Evolutionary conservation across 2,797 vertebrate species (phyloP), one percentile per base, ranked within the genome.

Genomic region (Pelobates cultripes): DNA sequence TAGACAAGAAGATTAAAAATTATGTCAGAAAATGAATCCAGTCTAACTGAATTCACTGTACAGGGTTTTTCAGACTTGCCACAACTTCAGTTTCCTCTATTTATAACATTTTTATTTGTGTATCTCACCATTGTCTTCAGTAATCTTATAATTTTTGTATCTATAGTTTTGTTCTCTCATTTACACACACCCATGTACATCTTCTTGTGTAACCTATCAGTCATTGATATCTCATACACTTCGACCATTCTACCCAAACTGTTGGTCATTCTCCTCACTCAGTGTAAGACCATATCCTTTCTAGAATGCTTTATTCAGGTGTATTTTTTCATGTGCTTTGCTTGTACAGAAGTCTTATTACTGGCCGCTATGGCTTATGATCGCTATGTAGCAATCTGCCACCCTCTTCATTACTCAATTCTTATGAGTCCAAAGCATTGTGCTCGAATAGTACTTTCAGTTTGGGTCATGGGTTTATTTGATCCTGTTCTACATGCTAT

Each of bases 211-310:
- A 86, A 89, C 5, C 84, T 90, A 85, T 57, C 88, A 81, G 55
- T 88, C 79, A 7, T 86, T 5, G 80, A 81, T 28, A 76, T 81
- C 5, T 17, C 42, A 47, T 63, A 47, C 44, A 66, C 86, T 4
- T 88, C 87, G 3, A 76, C 74, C 4, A 85, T 88, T 86, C 80
- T 85, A 2, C 88, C 89, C 12, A 89, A 90, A 77, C 85, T 89
- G 84, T 76, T 28, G 28, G 28, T 28, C 28, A 28, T 28, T 28
- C 28, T 28, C 28, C 28, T 28, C 28, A 28, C 28, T 28, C 28
- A 28, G 28, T 28, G 28, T 28, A 28, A 28, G 28, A 1, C 28
- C 28, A 28, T 28, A 28, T 28, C 28, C 28, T 28, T 28, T 28
- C 28, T 28, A 28, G 28, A 28, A 2, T 28, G 28, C 28, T 28